phyloP scores from a whole-genome alignment of 2,888 invertebrate genomes.

The Operophtera brumata region DNA sequence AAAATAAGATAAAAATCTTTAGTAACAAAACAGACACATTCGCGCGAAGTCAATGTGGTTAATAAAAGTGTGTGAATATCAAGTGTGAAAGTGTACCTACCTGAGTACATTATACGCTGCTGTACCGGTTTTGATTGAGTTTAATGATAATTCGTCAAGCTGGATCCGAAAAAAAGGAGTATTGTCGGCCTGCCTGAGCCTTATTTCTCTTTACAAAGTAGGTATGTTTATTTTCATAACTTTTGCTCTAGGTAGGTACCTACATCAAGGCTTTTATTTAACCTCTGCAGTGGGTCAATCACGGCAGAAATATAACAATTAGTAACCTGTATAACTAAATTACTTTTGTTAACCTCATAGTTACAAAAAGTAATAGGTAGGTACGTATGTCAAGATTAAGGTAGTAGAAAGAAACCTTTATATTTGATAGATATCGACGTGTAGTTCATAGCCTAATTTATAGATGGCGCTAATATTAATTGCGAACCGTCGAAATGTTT shows the following conservation, averaged over 20 bases:
- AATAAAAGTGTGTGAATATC: conserved; percentile 24
- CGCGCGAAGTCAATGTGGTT: conserved; percentile 15
- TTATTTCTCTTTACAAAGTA: conserved; percentile 40
- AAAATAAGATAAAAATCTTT: conserved; percentile 59
- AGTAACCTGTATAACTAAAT: too few relatives aligned
- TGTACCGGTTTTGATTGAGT: conserved; percentile 21
- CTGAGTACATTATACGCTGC: not conserved
- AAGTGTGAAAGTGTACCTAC: conserved; percentile 33
- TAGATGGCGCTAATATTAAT: conserved; percentile 48
- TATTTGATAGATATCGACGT: too few relatives aligned
- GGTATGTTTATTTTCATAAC: conserved; percentile 38
- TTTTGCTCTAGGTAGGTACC: too few relatives aligned
- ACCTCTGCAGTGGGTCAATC: too few relatives aligned
- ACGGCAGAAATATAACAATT: too few relatives aligned
- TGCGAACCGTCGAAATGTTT: conserved; percentile 5
- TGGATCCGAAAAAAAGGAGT: conserved; percentile 61
- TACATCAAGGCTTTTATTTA: not conserved
- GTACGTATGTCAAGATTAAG: conserved; percentile 44
- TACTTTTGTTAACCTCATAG: conserved; percentile 42
- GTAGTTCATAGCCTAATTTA: conserved; percentile 35
- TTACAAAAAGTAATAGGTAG: too few relatives aligned
- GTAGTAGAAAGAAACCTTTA: conserved; percentile 33
- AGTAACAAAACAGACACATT: conserved; percentile 40
- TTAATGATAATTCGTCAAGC: conserved; percentile 39
- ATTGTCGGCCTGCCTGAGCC: conserved; percentile 50